A percentile compares a stretch with the other conserved stretches of the same genome.
phyloP scores from a whole-genome alignment of 2,113 vertebrate species.

The Oncorhynchus nerka region DNA sequence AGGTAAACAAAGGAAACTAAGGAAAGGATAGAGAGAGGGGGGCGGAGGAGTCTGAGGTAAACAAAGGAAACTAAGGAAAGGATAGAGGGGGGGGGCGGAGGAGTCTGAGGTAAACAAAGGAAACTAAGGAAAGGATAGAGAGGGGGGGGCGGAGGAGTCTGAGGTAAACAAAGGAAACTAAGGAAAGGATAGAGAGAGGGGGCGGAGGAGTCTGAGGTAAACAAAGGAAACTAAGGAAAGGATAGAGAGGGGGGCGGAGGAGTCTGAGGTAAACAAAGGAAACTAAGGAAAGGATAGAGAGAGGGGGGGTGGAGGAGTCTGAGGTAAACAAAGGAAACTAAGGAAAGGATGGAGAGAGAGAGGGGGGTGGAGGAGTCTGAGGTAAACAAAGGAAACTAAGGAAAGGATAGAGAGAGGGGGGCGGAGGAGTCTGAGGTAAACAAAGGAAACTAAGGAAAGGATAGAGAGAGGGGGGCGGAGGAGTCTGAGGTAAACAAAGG shows the following conservation, averaged over 20 bases:
- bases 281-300: slow-evolving; percentile 42
- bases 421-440: slow-evolving; percentile 31
- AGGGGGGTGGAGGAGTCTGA: slow-evolving; percentile 29
- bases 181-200: no score
- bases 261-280: slow-evolving; percentile 57
- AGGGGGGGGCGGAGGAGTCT: no score
- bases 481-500: slow-evolving; percentile 23
- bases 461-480: slow-evolving; percentile 17
- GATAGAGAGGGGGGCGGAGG: slow-evolving; percentile 22
- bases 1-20: neutral
- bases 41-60: slow-evolving; percentile 32
- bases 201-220: no score
- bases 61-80: neutral
- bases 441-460: no score
- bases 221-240: neutral
- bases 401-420: slow-evolving; percentile 23
- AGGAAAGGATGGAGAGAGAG: slow-evolving; percentile 22
- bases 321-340: no score
- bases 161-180: no score
- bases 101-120: no score
- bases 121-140: no score
- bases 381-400: slow-evolving; percentile 50
- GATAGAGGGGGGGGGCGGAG: no score
- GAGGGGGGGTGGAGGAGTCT: no score
- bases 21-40: neutral